These are phyloP conservation scores for Podiceps cristatus DNA, from an alignment of 2,113 vertebrate genomes.

Conservation along the genomic window DNA sequence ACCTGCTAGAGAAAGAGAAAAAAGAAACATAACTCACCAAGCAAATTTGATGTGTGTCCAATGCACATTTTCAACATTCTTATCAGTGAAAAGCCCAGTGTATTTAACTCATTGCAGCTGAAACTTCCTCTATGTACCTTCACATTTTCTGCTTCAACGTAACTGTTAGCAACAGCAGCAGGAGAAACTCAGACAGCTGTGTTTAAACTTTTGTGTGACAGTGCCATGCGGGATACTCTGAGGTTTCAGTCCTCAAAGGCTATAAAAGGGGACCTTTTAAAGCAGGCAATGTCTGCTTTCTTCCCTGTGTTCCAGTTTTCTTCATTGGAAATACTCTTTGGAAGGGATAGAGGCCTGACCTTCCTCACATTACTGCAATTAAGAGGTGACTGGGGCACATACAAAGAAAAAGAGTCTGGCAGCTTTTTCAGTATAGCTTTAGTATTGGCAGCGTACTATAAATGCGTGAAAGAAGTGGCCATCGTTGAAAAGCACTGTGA, in stretches of 20 bases:
- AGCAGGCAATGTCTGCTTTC: background rate
- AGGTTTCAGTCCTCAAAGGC: background rate
- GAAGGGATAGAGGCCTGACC: background rate
- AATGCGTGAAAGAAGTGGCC: background rate
- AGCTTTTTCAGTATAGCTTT: background rate
- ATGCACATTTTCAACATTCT: background rate
- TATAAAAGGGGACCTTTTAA: background rate
- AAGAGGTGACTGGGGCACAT: background rate
- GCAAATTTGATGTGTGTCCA: background rate
- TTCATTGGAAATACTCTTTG: background rate
- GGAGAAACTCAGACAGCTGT: background rate
- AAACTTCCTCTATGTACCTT: background rate
- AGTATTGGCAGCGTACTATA: background rate
- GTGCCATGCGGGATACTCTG: background rate
- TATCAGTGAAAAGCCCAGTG: background rate
- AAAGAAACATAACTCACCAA: background rate
- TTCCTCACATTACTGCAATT: background rate
- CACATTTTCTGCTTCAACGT: background rate
- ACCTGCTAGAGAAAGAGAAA: background rate
- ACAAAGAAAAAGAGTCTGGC: background rate
- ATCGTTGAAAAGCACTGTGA: background rate
- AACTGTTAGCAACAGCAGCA: background rate
- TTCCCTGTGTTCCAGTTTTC: background rate
- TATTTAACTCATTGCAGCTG: background rate
- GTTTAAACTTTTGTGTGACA: background rate